A percentile compares a stretch with the other conserved stretches of the same genome.
Conservation (phyloP, 2,888 invertebrate genomes). For the Helobdella robusta region DNA sequence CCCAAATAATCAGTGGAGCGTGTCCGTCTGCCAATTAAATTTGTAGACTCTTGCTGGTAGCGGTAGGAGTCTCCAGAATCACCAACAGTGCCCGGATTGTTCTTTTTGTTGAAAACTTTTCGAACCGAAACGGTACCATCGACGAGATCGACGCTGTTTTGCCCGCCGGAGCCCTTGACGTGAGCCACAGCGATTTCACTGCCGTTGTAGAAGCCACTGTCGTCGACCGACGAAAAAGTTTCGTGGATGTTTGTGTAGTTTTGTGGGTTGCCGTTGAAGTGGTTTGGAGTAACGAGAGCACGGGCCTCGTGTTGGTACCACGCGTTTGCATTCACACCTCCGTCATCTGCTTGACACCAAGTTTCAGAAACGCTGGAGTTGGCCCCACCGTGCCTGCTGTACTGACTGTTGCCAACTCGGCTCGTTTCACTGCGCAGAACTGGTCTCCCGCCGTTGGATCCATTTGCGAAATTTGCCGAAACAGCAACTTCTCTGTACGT, state of each 20-base stretch:
- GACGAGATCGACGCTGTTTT: background rate
- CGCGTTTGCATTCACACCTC: background rate
- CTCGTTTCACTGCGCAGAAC: background rate
- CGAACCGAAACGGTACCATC: slow-evolving; percentile 10
- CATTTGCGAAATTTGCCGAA: slow-evolving; percentile 4
- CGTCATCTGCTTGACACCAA: background rate
- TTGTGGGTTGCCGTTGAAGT: background rate
- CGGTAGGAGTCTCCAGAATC: background rate
- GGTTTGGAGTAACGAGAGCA: too few relatives aligned
- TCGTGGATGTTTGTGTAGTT: background rate
- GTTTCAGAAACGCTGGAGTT: background rate
- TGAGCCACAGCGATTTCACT: slow-evolving; percentile 7
- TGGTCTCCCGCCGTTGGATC: background rate
- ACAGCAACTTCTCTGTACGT: slow-evolving; percentile 24
- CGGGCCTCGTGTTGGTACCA: background rate
- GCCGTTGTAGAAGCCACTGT: slow-evolving; percentile 1
- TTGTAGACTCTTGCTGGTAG: background rate
- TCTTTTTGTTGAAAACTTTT: slow-evolving; percentile 6
- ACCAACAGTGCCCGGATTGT: background rate
- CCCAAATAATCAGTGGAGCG: slow-evolving; percentile 1
- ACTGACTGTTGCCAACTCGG: background rate
- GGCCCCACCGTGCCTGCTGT: background rate
- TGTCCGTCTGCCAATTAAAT: slow-evolving; percentile 6
- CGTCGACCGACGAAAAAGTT: slow-evolving; percentile 9
- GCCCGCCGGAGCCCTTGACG: background rate